Base-by-base conservation (phyloP, 2,888 invertebrate species). In the Crematogaster levior region DNA sequence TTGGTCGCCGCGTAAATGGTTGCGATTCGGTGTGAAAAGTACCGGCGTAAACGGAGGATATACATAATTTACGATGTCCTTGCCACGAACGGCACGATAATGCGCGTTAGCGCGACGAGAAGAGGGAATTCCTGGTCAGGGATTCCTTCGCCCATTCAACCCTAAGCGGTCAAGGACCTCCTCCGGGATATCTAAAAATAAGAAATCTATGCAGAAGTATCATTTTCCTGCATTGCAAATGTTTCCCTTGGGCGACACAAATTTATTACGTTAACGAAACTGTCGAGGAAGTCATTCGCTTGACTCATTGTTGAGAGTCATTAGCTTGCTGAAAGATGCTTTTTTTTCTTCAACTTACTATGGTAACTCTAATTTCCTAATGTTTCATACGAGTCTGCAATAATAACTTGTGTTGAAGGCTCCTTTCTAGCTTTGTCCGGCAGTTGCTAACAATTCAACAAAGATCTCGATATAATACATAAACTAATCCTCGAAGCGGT, bases 11-110 rank as follows among this genome's bases (percentile, higher is more conserved):
- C 30, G 30, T 40, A 66, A 65, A 65, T 24, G 60, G 24, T 6
- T 6, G 65, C 48, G 24, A 63, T 40, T 63, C 5, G 66, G 7
- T 27, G 77, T 43, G 68, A 46, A 68, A 30, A 77, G 77, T 77
- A 58, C 21, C 77, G n/a, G 56, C 56, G 10, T 66, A 30, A 40
- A 12, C 15, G 27, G 30, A 34, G 24, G 34, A 56, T 43, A 68
- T 46, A 9, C 18, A 24, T 68, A 58, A 68, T 68, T 79, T 70
- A 68, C 7, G 18, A 24, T 68, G 43, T 68, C 30, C 68, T 79
- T 68, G 70, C 37, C 60, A 46, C 9, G 24, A 60, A 24, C 43
- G 37, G 12, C 61, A 34, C 60, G 34, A 46, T 75, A 63, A 65
- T 51, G 51, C 18, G n/a, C 40, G 3, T 27, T 63, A 37, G 12